Conservation (phyloP, 1,140 invertebrate species). For the Sinella curviseta region DNA sequence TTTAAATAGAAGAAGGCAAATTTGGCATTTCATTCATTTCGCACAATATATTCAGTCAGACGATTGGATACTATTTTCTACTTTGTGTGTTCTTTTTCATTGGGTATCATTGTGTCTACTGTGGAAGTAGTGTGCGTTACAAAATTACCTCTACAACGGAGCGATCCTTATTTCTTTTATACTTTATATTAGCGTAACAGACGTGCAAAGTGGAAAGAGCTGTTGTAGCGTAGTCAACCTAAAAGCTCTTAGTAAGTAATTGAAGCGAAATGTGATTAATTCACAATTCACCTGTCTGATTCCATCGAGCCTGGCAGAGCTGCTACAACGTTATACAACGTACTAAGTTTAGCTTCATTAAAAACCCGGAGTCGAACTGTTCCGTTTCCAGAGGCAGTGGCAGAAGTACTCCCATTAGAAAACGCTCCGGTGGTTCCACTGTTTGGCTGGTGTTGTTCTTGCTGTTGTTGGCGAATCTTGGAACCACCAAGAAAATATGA, state of each 20-base stretch:
- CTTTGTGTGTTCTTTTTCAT: too few species aligned
- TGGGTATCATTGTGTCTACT: too few species aligned
- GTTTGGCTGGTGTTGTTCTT: not conserved
- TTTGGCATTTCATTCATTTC: too few species aligned
- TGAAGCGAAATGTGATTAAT: not conserved
- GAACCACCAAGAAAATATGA: constrained; percentile 48
- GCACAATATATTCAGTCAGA: too few species aligned
- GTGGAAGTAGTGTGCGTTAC: too few species aligned
- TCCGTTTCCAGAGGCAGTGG: not conserved
- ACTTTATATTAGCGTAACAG: too few species aligned
- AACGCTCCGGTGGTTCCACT: too few species aligned
- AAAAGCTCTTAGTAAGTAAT: not conserved
- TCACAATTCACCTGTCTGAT: constrained; percentile 53
- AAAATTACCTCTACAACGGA: not conserved
- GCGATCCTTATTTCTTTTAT: not conserved
- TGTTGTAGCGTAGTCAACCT: not conserved
- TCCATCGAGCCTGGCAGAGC: constrained; percentile 53
- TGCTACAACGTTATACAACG: constrained; percentile 51
- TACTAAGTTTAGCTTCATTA: constrained; percentile 47
- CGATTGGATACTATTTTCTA: too few species aligned
- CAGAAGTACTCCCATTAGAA: not conserved
- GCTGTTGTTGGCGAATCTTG: constrained; percentile 25
- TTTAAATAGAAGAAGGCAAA: too few species aligned
- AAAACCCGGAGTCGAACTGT: constrained; percentile 44
- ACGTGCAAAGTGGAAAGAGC: not conserved